Base-by-base conservation (phyloP, 2,888 invertebrate species). In the Sphaerophoria rueppellii region DNA sequence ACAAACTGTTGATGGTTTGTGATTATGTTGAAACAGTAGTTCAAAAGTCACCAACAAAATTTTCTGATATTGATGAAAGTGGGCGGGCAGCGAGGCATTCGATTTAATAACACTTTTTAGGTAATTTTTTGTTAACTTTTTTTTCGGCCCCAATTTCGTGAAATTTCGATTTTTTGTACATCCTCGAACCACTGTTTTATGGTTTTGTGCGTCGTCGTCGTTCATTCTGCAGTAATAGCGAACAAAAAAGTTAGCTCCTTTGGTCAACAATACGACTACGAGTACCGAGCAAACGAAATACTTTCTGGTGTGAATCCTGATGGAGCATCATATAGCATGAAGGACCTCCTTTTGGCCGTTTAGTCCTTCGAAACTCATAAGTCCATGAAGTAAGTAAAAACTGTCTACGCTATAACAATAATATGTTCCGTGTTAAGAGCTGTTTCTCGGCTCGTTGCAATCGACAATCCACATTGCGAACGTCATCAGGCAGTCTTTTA, bases 1-100 rank as follows among this genome's bases (percentile, higher is more conserved):
- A 57, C 83, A 65, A 83, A 83, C 80, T 83, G 83, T 80, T 83
- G 83, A 65, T 65, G 65, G 50, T 65, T 34, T 9, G 46, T 61
- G 65, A 50, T 60, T 24, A 24, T 50, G 50, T 24, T 35, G 52
- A 4, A 34, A 16, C 35, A 3, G 12, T 40, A 32, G 32, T 40
- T 46, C 24, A 24, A 24, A 24, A 24, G 24, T 24, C 24, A 24
- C 24, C 24, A 24, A 24, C 1, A 24, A 24, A 24, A 1, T 24
- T 2, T 24, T 24, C 24, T 24, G 1, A 24, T 24, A 24, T 24
- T 24, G 24, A 24, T 24, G 24, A 24, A 24, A 24, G 1, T 24
- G 1, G 24, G 24, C 24, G 24, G 24, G 1, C 24, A 2, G 24
- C 24, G 2, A 2, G 24, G 24, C 24, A 24, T 24, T 24, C 24